Evolutionary conservation across 2,888 invertebrate species (phyloP).

Genomic region (Tachystola acroxantha): DNA sequence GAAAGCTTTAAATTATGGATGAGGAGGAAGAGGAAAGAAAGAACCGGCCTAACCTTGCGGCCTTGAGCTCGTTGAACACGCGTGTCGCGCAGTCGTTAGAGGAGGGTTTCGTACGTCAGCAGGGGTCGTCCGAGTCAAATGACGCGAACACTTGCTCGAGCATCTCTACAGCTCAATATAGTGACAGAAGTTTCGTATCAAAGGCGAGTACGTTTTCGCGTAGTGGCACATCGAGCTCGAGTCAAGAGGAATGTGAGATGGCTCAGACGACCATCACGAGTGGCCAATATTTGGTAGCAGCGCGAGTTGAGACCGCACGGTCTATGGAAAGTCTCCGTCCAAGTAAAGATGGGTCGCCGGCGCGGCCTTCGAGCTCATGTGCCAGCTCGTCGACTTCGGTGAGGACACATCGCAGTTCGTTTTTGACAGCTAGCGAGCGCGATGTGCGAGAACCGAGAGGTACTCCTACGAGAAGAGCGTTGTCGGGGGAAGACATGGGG

Average conservation of each 20-base stretch:
- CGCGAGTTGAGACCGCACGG: slow-evolving; percentile 78
- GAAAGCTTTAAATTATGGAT: slow-evolving; percentile 52
- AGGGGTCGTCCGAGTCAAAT: slow-evolving; percentile 77
- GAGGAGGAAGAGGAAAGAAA: slow-evolving; percentile 68
- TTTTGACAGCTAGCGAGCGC: slow-evolving; percentile 81
- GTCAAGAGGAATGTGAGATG: slow-evolving; percentile 83
- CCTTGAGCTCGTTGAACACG: slow-evolving; percentile 52
- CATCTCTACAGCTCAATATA: slow-evolving; percentile 64
- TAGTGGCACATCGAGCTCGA: slow-evolving; percentile 82
- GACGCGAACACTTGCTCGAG: slow-evolving; percentile 73
- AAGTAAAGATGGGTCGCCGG: slow-evolving; percentile 73
- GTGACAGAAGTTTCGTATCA: slow-evolving; percentile 72
- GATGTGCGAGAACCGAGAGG: slow-evolving; percentile 83
- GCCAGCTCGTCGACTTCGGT: slow-evolving; percentile 57
- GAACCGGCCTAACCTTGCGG: slow-evolving; percentile 53
- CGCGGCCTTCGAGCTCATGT: slow-evolving; percentile 73
- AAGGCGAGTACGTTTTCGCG: slow-evolving; percentile 73
- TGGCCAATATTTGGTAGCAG: slow-evolving; percentile 75
- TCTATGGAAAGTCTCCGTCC: slow-evolving; percentile 86
- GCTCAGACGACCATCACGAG: slow-evolving; percentile 66
- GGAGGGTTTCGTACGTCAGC: slow-evolving; percentile 51
- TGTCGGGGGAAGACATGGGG: slow-evolving; percentile 80
- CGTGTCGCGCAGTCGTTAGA: slow-evolving; percentile 60
- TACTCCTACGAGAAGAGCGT: slow-evolving; percentile 79
- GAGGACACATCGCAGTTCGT: slow-evolving; percentile 78